These are phyloP conservation scores for Orbicella faveolata DNA, from an alignment of 64 coral and sea anemone species.

Conservation along the genomic window DNA sequence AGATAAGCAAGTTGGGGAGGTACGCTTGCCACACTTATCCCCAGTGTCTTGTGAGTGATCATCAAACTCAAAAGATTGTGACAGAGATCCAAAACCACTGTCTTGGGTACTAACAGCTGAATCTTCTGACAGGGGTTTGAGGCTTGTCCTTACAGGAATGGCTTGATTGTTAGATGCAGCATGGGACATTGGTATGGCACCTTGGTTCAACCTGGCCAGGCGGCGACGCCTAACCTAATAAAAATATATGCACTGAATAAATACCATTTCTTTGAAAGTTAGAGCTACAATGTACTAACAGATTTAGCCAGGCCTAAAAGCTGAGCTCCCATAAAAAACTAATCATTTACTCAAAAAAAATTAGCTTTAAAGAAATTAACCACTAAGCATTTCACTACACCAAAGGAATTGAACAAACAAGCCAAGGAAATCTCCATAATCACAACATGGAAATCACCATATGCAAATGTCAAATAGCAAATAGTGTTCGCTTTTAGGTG, in stretches of 20 bases:
- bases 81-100: constrained; percentile 62
- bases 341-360: too few species aligned
- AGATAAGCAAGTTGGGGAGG: constrained; percentile 59
- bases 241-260: background rate
- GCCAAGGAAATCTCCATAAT: too few species aligned
- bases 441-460: too few species aligned
- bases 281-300: too few species aligned
- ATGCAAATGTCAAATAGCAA: too few species aligned
- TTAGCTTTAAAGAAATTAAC: too few species aligned
- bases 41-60: constrained; percentile 43
- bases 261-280: too few species aligned
- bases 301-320: too few species aligned
- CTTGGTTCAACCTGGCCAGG: constrained; percentile 55
- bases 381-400: too few species aligned
- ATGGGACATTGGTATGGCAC: constrained; percentile 27
- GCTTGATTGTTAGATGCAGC: background rate
- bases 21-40: constrained; percentile 62
- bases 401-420: too few species aligned
- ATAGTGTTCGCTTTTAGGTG: too few species aligned
- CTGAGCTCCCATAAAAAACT: too few species aligned
- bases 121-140: constrained; percentile 32
- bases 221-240: constrained; percentile 58
- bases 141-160: constrained; percentile 27
- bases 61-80: constrained; percentile 63
- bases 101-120: constrained; percentile 34